Conservation (phyloP, 2,888 invertebrate species). For the Smittia aterrima region DNA sequence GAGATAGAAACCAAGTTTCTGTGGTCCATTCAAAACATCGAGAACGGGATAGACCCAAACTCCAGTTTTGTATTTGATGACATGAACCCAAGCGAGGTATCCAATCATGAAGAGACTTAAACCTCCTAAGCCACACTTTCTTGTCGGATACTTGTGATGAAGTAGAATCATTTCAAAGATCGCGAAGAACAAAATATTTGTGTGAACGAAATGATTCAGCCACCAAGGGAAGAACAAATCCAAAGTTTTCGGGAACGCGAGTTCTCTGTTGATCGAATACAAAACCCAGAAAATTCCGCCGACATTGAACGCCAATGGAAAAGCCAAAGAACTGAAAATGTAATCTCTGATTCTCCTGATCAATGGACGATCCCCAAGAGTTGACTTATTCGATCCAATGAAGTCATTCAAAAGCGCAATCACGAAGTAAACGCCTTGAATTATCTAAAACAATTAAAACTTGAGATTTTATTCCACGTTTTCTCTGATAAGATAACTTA, state of each 20-base stretch:
- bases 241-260: slow-evolving; percentile 80
- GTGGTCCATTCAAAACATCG: slow-evolving; percentile 65
- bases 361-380: slow-evolving; percentile 62
- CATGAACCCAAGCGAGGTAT: slow-evolving; percentile 71
- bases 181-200: slow-evolving; percentile 77
- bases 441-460: slow-evolving; percentile 58
- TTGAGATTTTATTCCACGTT: too few species aligned
- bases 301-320: slow-evolving; percentile 82
- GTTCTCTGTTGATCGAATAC: slow-evolving; percentile 82
- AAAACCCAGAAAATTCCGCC: slow-evolving; percentile 86
- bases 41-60: slow-evolving; percentile 77
- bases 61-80: slow-evolving; percentile 57
- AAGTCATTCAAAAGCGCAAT: slow-evolving; percentile 74
- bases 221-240: slow-evolving; percentile 72
- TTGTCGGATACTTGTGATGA: slow-evolving; percentile 73
- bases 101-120: slow-evolving; percentile 53
- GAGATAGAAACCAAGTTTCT: slow-evolving; percentile 66
- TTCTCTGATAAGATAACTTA: not conserved
- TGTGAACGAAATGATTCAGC: slow-evolving; percentile 92
- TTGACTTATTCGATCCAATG: slow-evolving; percentile 67
- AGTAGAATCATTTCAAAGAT: slow-evolving; percentile 72
- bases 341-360: slow-evolving; percentile 69
- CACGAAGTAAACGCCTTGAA: slow-evolving; percentile 76
- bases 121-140: slow-evolving; percentile 63
- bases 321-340: slow-evolving; percentile 68